Evolutionary conservation across 2,797 vertebrate genomes (phyloP), one percentile per base, ranked within the genome.

Genomic region (Hyperoplus lanceolatus): DNA sequence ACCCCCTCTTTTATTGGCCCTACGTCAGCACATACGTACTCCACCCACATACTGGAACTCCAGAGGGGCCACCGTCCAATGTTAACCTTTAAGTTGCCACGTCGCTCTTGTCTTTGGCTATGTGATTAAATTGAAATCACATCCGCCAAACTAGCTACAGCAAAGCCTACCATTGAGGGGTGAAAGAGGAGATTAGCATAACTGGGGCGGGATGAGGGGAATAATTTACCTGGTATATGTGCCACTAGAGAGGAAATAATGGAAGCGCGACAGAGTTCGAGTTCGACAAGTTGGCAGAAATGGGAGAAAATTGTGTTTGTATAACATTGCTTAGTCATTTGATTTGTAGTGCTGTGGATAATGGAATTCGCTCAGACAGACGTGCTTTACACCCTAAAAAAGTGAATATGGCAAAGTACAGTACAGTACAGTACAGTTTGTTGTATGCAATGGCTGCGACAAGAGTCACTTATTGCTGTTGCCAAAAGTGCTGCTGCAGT

Each of bases 181-280:
- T 29, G 29, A 66, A 85, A 79, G 13, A 67, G 73, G 70, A 87
- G 74, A 92, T 93, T 85, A 92, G 65, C 89, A 92, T 93, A 87
- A 92, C 75, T 87, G 67, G 84, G 29, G 29, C 29, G 29, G 29
- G 29, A 29, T 3, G 29, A 29, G 29, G 73, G 82, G 82, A 90
- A 89, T 87, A 89, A 79, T 81, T 87, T 69, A 84, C 75, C 75
- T 75, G 45, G 70, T 82, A 88, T 86, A 87, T 90, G 84, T 80
- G 84, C 79, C 78, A 80, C 65, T 70, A 75, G 81, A 76, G 79
- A 87, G 81, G 75, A 86, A 83, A 79, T 87, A 81, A 91, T 86
- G 73, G 81, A 87, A 82, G 84, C 85, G 41, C 45, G 49, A 73
- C 60, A 68, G 76, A 69, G 65, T 64, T 29, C 29, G 73, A 66